Evolutionary conservation across 2,113 vertebrate species (phyloP).

Genomic region (Nerophis ophidion): DNA sequence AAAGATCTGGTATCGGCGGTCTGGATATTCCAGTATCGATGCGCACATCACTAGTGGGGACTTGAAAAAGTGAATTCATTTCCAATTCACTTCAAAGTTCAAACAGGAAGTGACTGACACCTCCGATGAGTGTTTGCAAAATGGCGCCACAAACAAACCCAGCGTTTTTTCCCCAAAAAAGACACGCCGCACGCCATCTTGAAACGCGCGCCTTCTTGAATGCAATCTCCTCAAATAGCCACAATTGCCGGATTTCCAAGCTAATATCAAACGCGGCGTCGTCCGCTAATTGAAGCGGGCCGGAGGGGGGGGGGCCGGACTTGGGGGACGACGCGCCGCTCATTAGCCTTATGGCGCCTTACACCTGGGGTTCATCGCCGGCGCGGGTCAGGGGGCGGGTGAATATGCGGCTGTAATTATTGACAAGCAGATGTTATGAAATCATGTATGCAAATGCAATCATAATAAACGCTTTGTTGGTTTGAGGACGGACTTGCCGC

Average conservation of each 20-base stretch:
- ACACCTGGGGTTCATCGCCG: conserved; percentile 71
- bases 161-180: background rate
- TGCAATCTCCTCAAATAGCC: conserved; percentile 58
- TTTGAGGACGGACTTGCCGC: background rate
- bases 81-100: conserved; percentile 74
- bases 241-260: conserved; percentile 44
- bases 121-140: no score
- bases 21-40: no score
- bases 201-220: conserved; percentile 29
- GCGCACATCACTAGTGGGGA: conserved; percentile 32
- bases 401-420: conserved; percentile 68
- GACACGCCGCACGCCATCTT: no score
- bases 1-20: no score
- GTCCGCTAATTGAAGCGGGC: conserved; percentile 52
- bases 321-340: conserved; percentile 50
- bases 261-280: conserved; percentile 46
- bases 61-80: conserved; percentile 98
- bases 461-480: conserved; percentile 65
- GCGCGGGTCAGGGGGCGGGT: conserved; percentile 56
- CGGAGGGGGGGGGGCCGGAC: conserved; percentile 39
- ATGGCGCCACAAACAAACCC: no score
- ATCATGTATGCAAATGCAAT: conserved; percentile 76
- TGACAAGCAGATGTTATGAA: conserved; percentile 75
- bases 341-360: conserved; percentile 62
- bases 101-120: background rate